Evolutionary conservation across 2,113 vertebrate species (phyloP).

Genomic region (Lophochroa leadbeateri): DNA sequence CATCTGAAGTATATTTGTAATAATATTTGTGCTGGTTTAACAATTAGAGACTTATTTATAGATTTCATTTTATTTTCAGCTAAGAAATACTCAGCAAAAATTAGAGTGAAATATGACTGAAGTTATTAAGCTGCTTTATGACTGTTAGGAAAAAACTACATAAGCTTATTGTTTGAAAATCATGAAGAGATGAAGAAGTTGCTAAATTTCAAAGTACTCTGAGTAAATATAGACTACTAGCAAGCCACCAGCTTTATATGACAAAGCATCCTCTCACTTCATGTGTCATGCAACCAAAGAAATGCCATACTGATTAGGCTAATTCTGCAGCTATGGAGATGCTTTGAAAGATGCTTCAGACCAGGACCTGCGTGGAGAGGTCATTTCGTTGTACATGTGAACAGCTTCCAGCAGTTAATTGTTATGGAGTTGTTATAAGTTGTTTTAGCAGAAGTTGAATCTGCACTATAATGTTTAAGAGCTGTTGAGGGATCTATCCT

Average conservation of each 20-base stretch:
- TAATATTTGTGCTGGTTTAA: background rate
- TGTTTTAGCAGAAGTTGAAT: background rate
- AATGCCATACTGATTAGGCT: background rate
- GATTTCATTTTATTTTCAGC: background rate
- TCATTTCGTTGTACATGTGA: background rate
- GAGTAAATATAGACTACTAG: background rate
- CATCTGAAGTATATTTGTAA: background rate
- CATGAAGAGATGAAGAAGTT: background rate
- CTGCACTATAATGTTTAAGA: background rate
- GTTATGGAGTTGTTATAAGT: background rate
- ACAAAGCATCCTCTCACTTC: background rate
- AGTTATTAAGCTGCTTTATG: background rate
- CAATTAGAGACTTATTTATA: background rate
- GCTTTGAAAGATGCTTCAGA: background rate
- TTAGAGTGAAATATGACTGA: background rate
- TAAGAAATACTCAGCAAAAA: background rate
- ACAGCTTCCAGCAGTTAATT: background rate
- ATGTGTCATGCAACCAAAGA: background rate
- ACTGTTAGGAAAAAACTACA: background rate
- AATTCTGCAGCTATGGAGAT: background rate
- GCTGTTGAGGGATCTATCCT: background rate
- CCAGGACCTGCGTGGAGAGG: rapidly evolving
- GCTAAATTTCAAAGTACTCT: background rate
- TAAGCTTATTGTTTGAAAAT: background rate
- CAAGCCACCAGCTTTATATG: background rate